A percentile compares a stretch with the other conserved stretches of the same genome.
phyloP scores from a whole-genome alignment of 2,113 vertebrate species.

The Pelmatolapia mariae region DNA sequence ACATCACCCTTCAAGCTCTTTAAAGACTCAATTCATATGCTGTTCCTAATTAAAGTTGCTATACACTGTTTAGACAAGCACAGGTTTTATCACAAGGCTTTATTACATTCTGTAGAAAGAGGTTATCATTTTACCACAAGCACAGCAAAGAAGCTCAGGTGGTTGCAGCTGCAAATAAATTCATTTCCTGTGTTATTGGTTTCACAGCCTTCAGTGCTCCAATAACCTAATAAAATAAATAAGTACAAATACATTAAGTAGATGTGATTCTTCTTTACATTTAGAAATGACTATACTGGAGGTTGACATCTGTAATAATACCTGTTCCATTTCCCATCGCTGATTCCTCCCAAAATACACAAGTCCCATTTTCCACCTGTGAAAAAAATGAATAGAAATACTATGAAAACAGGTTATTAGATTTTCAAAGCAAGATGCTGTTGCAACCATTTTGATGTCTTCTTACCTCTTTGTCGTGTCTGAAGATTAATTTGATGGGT shows the following conservation, averaged over 20 bases:
- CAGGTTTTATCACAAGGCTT: background rate
- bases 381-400: background rate
- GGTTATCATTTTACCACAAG: constrained; percentile 75
- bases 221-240: constrained; percentile 50
- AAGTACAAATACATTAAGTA: background rate
- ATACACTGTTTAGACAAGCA: background rate
- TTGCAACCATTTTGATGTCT: accelerated
- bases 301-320: background rate
- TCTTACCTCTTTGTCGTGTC: constrained; percentile 64
- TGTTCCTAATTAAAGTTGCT: background rate
- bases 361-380: constrained; percentile 42
- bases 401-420: background rate
- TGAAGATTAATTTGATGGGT: constrained; percentile 77
- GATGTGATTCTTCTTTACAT: background rate
- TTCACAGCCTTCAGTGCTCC: constrained; percentile 70
- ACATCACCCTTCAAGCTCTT: background rate
- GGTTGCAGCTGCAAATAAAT: constrained; percentile 77
- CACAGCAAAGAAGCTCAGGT: constrained; percentile 86
- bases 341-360: constrained; percentile 64
- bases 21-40: background rate
- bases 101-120: background rate
- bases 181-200: background rate
- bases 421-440: background rate
- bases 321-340: background rate
- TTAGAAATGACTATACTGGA: background rate